A percentile compares a stretch with the other conserved stretches of the same genome.
These are phyloP conservation scores for Agapornis canus DNA, from an alignment of 2,797 vertebrate genomes.

Conservation along the genomic window DNA sequence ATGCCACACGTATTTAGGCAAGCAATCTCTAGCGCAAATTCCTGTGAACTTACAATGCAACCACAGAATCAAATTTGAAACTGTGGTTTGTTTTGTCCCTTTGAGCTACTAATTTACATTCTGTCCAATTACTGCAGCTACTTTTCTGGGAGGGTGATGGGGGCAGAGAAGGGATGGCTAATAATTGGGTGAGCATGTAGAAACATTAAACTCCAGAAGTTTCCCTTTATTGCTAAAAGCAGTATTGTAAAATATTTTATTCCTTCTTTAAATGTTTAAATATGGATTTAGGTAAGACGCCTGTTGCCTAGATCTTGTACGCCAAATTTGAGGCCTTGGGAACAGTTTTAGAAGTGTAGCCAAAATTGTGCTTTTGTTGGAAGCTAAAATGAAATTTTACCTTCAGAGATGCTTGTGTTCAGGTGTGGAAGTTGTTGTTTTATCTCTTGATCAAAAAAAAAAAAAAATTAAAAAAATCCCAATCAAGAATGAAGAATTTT, in stretches of 20 bases:
- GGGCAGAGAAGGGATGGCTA: neutral
- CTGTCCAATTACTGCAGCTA: neutral
- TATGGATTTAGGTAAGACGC: neutral
- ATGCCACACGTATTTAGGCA: neutral
- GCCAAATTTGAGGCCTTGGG: neutral
- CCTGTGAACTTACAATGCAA: neutral
- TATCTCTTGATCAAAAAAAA: neutral
- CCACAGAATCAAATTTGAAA: neutral
- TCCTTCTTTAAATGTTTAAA: neutral
- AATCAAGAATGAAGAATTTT: neutral
- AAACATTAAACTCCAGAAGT: neutral
- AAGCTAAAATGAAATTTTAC: neutral
- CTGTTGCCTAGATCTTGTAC: neutral
- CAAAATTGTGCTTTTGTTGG: neutral
- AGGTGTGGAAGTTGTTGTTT: neutral
- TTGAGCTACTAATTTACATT: neutral
- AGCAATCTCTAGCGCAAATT: neutral
- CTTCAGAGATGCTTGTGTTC: neutral
- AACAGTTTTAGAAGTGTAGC: neutral
- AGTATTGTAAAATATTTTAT: neutral
- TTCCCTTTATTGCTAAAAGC: neutral
- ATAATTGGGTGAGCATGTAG: neutral
- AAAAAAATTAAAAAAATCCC: neutral
- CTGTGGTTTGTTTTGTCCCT: neutral
- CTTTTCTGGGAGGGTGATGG: neutral